Evolutionary conservation across 2,888 invertebrate species (phyloP), one percentile per base, ranked within the genome.

Genomic region (Athetis lepigone): DNA sequence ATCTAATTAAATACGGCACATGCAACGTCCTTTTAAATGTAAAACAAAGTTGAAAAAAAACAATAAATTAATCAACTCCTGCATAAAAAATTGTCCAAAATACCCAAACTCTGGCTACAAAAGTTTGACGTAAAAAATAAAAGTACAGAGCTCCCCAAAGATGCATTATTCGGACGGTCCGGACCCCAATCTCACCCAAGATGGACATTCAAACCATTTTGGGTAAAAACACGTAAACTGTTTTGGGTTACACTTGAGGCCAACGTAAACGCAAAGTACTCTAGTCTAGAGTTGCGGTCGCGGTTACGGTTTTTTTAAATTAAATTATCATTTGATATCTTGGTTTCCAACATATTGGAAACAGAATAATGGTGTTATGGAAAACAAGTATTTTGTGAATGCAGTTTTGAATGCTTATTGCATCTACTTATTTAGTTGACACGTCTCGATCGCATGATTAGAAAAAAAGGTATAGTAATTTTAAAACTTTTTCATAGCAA

Each of bases 161-260:
- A 79, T 79, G 77, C 85, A 83, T 89, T 85, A 86, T 69, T 70
- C 58, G 64, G 75, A 78, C 67, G 76, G 79, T 79, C 79, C 76
- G 80, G 69, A 69, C 79, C 84, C 75, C 79, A 87, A 88, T 87
- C 79, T 85, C 78, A 82, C 86, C 82, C 85, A 70, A 85, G 88
- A 85, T 85, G 83, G 83, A 82, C 88, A 88, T 86, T 87, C 85
- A 84, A 84, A 85, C 80, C 86, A 82, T 89, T 91, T 90, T 89
- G 86, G 85, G 83, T 86, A 85, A 89, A 74, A 90, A 87, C 80
- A 83, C 82, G 83, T 84, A 81, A 87, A 87, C 86, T 84, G 74
- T 80, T 85, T 82, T 62, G 55, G 56, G 71, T 58, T 86, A 85
- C 83, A 86, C 81, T 82, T 69, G 75, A 50, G 83, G 79, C 78